Evolutionary conservation across 2,888 invertebrate genomes (phyloP).

Genomic region (Leptopilina syphax): DNA sequence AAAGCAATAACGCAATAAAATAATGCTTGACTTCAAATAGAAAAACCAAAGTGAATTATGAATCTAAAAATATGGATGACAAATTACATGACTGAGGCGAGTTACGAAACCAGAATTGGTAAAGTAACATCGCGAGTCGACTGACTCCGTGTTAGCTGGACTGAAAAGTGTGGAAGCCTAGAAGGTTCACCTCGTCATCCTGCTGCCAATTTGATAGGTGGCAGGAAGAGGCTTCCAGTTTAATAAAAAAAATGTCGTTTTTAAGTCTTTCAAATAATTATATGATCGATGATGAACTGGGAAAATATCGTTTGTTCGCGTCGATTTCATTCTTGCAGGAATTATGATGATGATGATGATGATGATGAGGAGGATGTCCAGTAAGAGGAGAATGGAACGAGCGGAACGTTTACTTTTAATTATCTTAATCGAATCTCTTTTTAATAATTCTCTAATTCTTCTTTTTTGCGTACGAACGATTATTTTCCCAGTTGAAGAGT

Average conservation of each 20-base stretch:
- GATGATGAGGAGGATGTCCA: slow-evolving; percentile 41
- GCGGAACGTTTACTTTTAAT: slow-evolving; percentile 60
- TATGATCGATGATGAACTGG: slow-evolving; percentile 63
- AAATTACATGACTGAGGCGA: slow-evolving; percentile 44
- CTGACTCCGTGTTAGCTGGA: slow-evolving; percentile 77
- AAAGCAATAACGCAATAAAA: no score
- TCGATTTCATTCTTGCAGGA: slow-evolving; percentile 72
- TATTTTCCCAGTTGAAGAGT: slow-evolving; percentile 72
- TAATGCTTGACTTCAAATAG: not conserved
- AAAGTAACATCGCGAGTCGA: slow-evolving; percentile 68
- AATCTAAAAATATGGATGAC: not conserved
- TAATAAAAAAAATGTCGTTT: slow-evolving; percentile 65
- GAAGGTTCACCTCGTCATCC: slow-evolving; percentile 53
- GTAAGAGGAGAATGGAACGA: slow-evolving; percentile 45
- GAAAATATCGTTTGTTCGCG: slow-evolving; percentile 74
- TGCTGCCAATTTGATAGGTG: slow-evolving; percentile 52
- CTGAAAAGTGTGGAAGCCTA: slow-evolving; percentile 71
- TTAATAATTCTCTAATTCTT: slow-evolving; percentile 55
- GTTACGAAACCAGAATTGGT: slow-evolving; percentile 49
- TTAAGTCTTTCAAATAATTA: slow-evolving; percentile 61
- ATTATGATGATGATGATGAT: slow-evolving; percentile 50
- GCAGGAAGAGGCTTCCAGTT: slow-evolving; percentile 65
- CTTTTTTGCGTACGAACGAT: slow-evolving; percentile 70
- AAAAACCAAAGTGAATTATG: not conserved
- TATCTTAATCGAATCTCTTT: slow-evolving; percentile 57